phyloP scores from a whole-genome alignment of 2,888 invertebrate species.

The Caenorhabditis panamensis region DNA sequence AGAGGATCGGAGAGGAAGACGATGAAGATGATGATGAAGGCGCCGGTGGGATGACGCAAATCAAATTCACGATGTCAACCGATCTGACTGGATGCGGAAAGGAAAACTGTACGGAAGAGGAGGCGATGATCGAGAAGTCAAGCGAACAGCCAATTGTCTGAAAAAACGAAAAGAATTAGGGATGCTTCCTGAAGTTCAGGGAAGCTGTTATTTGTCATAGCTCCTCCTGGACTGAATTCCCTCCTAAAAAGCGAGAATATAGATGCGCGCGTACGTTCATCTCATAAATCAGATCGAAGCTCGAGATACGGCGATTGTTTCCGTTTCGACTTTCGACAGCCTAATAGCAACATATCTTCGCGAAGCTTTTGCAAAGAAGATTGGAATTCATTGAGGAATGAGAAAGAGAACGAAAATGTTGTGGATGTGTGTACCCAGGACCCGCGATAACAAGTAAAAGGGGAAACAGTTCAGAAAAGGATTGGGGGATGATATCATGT shows the following conservation, averaged over 20 bases:
- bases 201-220: background rate
- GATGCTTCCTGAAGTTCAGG: background rate
- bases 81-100: slow-evolving; percentile 18
- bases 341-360: slow-evolving; percentile 10
- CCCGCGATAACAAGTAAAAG: background rate
- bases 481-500: too few relatives aligned
- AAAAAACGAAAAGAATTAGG: background rate
- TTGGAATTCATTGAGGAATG: slow-evolving; percentile 19
- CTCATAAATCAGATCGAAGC: slow-evolving; percentile 44
- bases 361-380: background rate
- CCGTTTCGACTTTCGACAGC: slow-evolving; percentile 48
- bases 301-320: slow-evolving; percentile 40
- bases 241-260: slow-evolving; percentile 26
- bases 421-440: background rate
- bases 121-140: slow-evolving; percentile 10
- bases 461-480: background rate
- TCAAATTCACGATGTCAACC: slow-evolving; percentile 47
- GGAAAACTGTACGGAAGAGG: slow-evolving; percentile 39
- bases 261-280: slow-evolving; percentile 33
- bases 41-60: slow-evolving; percentile 35
- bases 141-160: slow-evolving; percentile 36
- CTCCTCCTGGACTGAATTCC: slow-evolving; percentile 12
- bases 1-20: slow-evolving; percentile 19
- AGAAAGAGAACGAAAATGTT: background rate
- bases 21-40: slow-evolving; percentile 8